Conservation (phyloP, 2,888 invertebrate species). For the Cheilosia impressa region DNA sequence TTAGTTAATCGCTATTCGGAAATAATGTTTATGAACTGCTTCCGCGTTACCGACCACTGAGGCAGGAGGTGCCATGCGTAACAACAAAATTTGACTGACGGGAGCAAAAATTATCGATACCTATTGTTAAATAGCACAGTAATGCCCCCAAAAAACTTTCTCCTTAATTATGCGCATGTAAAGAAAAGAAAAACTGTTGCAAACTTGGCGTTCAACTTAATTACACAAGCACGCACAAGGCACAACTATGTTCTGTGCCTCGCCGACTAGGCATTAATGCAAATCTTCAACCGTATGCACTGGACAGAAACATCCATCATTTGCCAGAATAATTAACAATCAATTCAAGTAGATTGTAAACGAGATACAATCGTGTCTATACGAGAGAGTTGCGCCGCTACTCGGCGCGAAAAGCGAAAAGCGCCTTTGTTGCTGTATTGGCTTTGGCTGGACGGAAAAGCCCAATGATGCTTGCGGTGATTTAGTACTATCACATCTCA, state of each 20-base stretch:
- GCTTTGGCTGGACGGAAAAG: slow-evolving; percentile 12
- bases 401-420: slow-evolving; percentile 45
- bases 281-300: slow-evolving; percentile 53
- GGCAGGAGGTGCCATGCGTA: no score
- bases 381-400: slow-evolving; percentile 29
- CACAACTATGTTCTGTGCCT: not conserved
- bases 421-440: not conserved
- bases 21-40: slow-evolving; percentile 39
- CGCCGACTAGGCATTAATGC: slow-evolving; percentile 40
- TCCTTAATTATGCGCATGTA: slow-evolving; percentile 49
- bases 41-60: slow-evolving; percentile 57
- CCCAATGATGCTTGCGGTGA: slow-evolving; percentile 50
- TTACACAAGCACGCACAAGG: slow-evolving; percentile 16
- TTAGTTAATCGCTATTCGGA: slow-evolving; percentile 25
- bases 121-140: slow-evolving; percentile 6
- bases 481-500: slow-evolving; percentile 38
- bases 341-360: slow-evolving; percentile 36
- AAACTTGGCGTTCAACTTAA: slow-evolving; percentile 24
- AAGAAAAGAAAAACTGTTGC: slow-evolving; percentile 24
- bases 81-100: slow-evolving; percentile 20
- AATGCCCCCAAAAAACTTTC: slow-evolving; percentile 46
- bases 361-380: slow-evolving; percentile 14
- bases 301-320: slow-evolving; percentile 54
- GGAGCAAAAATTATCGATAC: slow-evolving; percentile 24
- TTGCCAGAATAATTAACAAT: slow-evolving; percentile 50